Conservation (phyloP, 2,113 vertebrate species). For the Pomatorhinus ruficollis region DNA sequence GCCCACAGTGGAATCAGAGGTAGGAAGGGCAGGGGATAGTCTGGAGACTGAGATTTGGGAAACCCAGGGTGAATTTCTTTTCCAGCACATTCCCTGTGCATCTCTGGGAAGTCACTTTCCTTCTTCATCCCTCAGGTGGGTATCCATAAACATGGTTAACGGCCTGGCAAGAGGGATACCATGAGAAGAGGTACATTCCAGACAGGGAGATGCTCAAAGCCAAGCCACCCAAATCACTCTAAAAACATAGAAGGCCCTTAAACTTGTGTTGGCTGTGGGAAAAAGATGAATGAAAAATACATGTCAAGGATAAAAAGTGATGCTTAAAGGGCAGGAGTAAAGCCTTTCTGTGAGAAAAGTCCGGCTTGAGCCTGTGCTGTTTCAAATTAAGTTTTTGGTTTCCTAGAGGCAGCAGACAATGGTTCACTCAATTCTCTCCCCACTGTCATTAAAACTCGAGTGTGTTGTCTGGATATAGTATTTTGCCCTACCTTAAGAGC, state of each 20-base stretch:
- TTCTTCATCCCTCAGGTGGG: neutral
- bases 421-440: slow-evolving; percentile 32
- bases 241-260: neutral
- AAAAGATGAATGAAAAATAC: neutral
- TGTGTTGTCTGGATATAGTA: slow-evolving; percentile 54
- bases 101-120: neutral
- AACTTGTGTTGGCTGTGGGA: neutral
- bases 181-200: neutral
- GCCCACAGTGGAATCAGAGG: neutral
- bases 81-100: neutral
- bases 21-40: neutral
- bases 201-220: neutral
- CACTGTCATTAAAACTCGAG: slow-evolving; percentile 64
- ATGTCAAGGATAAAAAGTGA: slow-evolving; percentile 1
- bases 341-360: slow-evolving; percentile 31
- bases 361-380: neutral
- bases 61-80: neutral
- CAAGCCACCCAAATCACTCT: neutral
- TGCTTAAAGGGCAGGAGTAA: slow-evolving; percentile 34
- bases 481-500: slow-evolving; percentile 63
- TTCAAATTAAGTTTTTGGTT: slow-evolving; percentile 63
- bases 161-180: neutral
- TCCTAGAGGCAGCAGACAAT: slow-evolving; percentile 66
- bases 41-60: neutral
- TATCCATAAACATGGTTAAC: neutral